Percentiles rank a stretch among this genome's conserved stretches.
Conservation (phyloP, 2,113 vertebrate species). For the Solea senegalensis region DNA sequence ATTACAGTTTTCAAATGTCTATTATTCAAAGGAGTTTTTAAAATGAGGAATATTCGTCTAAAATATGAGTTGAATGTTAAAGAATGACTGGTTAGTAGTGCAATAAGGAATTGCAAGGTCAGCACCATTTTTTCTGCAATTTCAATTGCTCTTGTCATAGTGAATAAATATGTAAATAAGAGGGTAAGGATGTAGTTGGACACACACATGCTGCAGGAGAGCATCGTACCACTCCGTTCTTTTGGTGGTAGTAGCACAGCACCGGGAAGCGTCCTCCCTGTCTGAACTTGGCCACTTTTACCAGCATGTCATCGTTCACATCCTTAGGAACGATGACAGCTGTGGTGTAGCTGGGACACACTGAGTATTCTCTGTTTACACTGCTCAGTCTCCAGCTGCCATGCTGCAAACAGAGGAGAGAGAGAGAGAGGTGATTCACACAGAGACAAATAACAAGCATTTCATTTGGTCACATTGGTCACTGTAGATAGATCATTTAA, state of each 20-base stretch:
- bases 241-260: constrained; percentile 84
- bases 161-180: no score
- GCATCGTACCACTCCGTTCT: constrained; percentile 80
- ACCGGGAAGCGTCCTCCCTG: constrained; percentile 86
- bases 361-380: constrained; percentile 81
- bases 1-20: no score
- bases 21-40: no score
- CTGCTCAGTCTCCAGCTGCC: constrained; percentile 83
- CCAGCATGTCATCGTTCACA: constrained; percentile 68
- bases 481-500: no score
- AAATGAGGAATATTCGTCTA: no score
- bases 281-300: constrained; percentile 82
- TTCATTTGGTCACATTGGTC: no score
- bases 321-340: constrained; percentile 79
- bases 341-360: constrained; percentile 83
- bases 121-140: no score
- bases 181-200: no score
- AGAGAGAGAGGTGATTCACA: background rate
- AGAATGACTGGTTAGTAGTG: no score
- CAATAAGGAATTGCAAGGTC: no score
- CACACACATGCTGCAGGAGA: background rate
- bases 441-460: background rate
- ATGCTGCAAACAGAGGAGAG: constrained; percentile 71
- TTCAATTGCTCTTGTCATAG: no score
- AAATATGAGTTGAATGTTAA: no score